Evolutionary conservation across 2,797 vertebrate species (phyloP), one percentile per base, ranked within the genome.

Genomic region (Naso thynnoides): DNA sequence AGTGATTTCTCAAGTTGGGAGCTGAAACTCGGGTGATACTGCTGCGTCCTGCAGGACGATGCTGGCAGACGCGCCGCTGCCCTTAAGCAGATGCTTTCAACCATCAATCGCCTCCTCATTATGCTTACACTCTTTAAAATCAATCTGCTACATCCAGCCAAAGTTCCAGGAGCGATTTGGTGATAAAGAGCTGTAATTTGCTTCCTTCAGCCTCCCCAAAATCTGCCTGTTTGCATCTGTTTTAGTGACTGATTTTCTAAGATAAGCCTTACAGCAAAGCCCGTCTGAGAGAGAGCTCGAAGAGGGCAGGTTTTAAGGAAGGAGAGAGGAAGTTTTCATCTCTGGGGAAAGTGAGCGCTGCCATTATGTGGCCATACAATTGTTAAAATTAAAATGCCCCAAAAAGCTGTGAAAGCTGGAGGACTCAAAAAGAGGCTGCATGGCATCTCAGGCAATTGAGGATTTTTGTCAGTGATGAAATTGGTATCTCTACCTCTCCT

Each of bases 101-200:
- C 63, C 61, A 73, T 74, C 79, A 70, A 44, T 81, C 64, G 71
- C 66, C 27, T 26, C 42, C 64, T 80, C 65, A 76, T 86, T 80
- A 83, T 57, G 64, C 62, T 54, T 14, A 14, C 72, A 47, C 53
- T 50, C 53, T 50, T 47, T 42, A 27, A 66, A 62, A 81, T 81
- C 73, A 79, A 74, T 85, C 82, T 70, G 49, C n/a, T 65, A 54
- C 10, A 9, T 73, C 50, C 64, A 8, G 14, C 63, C 21, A 70
- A 50, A 33, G 33, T 70, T 66, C 80, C 75, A 75, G 76, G 52
- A 81, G 76, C 58, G 0, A 49, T 79, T 73, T 49, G 19, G 67
- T 78, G 80, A 82, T 76, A 38, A 69, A 86, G 73, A 63, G 71
- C 41, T 82, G 68, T 76, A 81, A 83, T 85, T 77, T 79, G 36